Conservation (phyloP, 2,888 invertebrate species). For the Acanthopleura granulata region DNA sequence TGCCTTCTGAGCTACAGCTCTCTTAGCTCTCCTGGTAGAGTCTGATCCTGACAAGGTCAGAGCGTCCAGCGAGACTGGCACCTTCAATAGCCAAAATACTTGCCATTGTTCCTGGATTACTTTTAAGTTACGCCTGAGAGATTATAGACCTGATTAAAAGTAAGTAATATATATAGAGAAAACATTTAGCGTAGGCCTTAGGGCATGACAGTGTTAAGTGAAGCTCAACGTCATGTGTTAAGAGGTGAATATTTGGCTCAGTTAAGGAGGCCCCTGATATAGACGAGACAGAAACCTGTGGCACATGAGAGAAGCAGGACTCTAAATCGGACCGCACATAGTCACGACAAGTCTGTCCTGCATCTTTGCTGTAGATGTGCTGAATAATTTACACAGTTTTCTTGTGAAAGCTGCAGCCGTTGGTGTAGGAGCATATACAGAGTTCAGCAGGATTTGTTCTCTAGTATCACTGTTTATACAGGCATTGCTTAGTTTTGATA, state of each 20-base stretch:
- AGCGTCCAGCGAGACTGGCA: neutral
- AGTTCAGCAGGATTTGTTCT: no score
- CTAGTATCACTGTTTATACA: no score
- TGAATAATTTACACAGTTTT: neutral
- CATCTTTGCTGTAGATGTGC: neutral
- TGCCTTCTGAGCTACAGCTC: neutral
- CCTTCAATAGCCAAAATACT: neutral
- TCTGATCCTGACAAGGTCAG: neutral
- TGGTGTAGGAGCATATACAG: neutral
- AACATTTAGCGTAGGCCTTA: neutral
- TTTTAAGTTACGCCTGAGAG: neutral
- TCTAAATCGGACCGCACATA: no score
- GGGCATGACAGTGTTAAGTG: neutral
- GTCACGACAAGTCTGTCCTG: no score
- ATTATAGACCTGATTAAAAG: conserved; percentile 6
- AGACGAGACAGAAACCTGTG: no score
- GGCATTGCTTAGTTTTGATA: no score
- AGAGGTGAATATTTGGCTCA: no score
- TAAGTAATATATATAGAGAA: conserved; percentile 18
- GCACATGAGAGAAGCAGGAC: no score
- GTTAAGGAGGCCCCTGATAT: no score
- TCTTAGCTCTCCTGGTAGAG: neutral
- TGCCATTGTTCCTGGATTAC: neutral
- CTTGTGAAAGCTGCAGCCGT: neutral
- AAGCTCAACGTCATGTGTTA: no score